phyloP scores from a whole-genome alignment of 1,140 invertebrate species.

The Drosophila bifasciata region DNA sequence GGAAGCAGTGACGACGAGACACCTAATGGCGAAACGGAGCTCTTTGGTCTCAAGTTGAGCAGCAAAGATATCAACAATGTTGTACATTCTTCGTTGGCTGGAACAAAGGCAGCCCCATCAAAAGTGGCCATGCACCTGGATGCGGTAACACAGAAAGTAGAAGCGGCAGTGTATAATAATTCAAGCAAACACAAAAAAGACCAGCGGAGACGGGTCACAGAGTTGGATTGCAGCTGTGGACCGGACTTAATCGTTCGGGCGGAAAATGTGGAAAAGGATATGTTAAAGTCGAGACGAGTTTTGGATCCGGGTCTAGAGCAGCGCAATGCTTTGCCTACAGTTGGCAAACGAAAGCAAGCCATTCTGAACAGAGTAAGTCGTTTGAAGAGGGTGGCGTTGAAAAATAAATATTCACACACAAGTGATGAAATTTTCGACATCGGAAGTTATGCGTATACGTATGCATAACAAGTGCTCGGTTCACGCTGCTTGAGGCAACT shows the following conservation, averaged over 20 bases:
- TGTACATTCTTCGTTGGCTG: slow-evolving; percentile 6
- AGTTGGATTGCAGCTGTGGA: slow-evolving; percentile 84
- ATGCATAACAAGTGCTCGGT: slow-evolving; percentile 11
- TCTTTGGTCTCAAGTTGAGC: slow-evolving; percentile 61
- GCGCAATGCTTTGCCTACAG: slow-evolving; percentile 86
- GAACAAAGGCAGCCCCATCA: not conserved
- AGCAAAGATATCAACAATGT: slow-evolving; percentile 38
- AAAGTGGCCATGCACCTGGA: slow-evolving; percentile 41
- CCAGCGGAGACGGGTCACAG: slow-evolving; percentile 78
- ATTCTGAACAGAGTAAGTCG: slow-evolving; percentile 86
- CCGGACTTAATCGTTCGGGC: slow-evolving; percentile 65
- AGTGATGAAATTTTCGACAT: slow-evolving; percentile 81
- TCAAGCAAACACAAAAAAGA: slow-evolving; percentile 30
- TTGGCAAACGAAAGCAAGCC: slow-evolving; percentile 86
- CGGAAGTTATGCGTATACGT: slow-evolving; percentile 55
- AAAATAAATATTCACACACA: no score
- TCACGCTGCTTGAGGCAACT: slow-evolving; percentile 46
- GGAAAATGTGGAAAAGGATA: slow-evolving; percentile 85
- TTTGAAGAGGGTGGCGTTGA: not conserved
- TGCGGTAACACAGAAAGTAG: slow-evolving; percentile 35
- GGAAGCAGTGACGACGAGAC: not conserved
- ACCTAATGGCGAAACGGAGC: slow-evolving; percentile 40
- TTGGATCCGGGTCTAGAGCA: slow-evolving; percentile 88
- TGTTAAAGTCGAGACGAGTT: slow-evolving; percentile 87
- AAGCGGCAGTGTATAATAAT: slow-evolving; percentile 44